Conservation (phyloP, 2,113 vertebrate genomes). For the Cephalopholis sonnerati region DNA sequence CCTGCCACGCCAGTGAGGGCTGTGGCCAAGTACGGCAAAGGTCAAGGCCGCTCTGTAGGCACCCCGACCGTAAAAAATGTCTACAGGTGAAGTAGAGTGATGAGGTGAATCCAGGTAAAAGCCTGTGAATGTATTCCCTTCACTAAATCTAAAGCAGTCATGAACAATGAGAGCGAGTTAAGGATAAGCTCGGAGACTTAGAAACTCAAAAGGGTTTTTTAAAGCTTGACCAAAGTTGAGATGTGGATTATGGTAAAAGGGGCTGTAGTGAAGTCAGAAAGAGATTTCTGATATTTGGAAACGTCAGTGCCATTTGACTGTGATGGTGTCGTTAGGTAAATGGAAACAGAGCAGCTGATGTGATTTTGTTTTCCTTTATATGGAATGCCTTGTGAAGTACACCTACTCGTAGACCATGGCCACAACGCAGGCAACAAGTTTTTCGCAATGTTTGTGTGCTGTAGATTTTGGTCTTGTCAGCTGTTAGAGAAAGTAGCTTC, state of each 20-base stretch:
- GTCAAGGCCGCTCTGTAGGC: slow-evolving; percentile 12
- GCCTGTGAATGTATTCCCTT: neutral
- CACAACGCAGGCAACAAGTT: neutral
- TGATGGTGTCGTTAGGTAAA: neutral
- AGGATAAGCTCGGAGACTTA: neutral
- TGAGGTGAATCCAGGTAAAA: slow-evolving; percentile 25
- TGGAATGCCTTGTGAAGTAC: neutral
- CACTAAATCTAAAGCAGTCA: neutral
- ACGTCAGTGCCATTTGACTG: neutral
- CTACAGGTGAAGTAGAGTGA: neutral
- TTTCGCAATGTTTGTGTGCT: neutral
- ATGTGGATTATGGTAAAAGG: neutral
- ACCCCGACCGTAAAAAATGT: too few relatives aligned
- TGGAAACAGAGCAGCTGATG: neutral
- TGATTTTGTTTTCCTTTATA: neutral
- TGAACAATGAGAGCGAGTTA: neutral
- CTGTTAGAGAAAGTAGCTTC: slow-evolving; percentile 2
- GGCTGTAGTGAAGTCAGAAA: neutral
- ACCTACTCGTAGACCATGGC: neutral
- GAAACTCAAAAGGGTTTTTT: neutral
- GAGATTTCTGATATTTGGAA: neutral
- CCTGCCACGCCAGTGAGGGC: neutral
- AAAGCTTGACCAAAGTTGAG: slow-evolving; percentile 12
- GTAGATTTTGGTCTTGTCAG: neutral
- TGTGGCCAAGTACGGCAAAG: slow-evolving; percentile 32